Evolutionary conservation across 2,113 vertebrate species (phyloP), one percentile per base, ranked within the genome.

Genomic region (Cavia porcellus): DNA sequence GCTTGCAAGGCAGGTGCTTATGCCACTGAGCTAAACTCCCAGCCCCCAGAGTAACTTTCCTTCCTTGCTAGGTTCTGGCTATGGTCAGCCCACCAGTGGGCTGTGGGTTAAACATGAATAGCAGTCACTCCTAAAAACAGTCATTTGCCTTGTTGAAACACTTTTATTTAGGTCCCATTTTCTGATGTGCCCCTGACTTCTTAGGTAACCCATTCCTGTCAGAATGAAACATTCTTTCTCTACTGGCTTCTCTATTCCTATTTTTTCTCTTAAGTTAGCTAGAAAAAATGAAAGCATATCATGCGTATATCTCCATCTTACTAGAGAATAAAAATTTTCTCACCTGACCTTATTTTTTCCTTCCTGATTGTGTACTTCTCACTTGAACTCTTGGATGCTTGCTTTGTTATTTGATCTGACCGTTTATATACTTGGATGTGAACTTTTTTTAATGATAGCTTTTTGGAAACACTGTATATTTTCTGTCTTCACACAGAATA

Each of bases 381-480:
- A 55, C 52, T 22, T 45, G 90, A 82, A 92, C 2, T 90, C 77
- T 68, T 94, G 45, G 47, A 70, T 81, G 92, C 81, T 81, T 84
- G 35, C 7, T 92, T 95, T 62, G 38, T 90, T 89, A 35, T 75
- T 59, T 80, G 50, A 93, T 47, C 77, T 96, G 38, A 89, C 35
- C 75, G n/a, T 70, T 92, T 92, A 93, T 95, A 64, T 4, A 55
- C 35, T 68, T 22, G 15, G 59, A 32, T 89, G 47, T 81, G 22
- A 91, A 87, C 15, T n/a, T 82, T 38, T 57, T 89, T 61, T 82
- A 19, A n/a, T 19, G 12, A 68, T 82, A 88, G 38, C 11, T 89
- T 86, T 89, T 91, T 52, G 45, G 57, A 17, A 80, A 88, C 5
- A 64, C 14, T 30, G 52, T 64, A 38, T 25, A 32, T 83, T 87